Evolutionary conservation across 2,797 vertebrate species (phyloP), one percentile per base, ranked within the genome.

Genomic region (Sebastes matsubarae): DNA sequence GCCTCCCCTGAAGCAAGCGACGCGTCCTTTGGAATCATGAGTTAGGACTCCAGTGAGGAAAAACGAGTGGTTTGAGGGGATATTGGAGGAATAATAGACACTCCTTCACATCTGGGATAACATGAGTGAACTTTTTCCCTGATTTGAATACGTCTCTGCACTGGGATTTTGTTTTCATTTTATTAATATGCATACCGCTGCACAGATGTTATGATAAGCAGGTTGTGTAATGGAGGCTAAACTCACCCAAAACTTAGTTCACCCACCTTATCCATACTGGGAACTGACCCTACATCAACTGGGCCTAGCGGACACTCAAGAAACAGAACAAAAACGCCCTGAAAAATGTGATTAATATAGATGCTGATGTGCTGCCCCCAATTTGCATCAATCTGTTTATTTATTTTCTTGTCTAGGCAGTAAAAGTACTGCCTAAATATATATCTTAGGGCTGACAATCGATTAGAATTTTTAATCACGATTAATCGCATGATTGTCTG

Each of bases 1-100:
- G 77, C 89, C 77, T 80, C 55, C 82, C 79, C 85, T 88, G 86
- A 92, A 96, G 96, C 88, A 95, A 95, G 95, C 82, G 18, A 95
- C 93, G 14, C 89, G 84, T 90, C 91, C 86, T 74, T 69, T 91
- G 76, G 90, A 93, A 78, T 85, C 93, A 76, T 94, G 89, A 96
- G 70, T 75, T 78, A 71, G 75, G 75, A 85, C 76, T 84, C 75
- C 68, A 50, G 52, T 22, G 42, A 58, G 70, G 85, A 80, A 58
- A 71, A 71, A 77, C 73, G 29, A 82, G 78, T 59, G 75, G 58
- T 70, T 70, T 64, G 60, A 63, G 68, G 22, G 80, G 52, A 69
- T 20, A 10, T 8, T 8, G 58, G 72, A 80, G 72, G 72, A 79
- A 70, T 30, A 25, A 34, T 27, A 83, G 68, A 88, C 54, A 27